Conservation (phyloP, 1,140 invertebrate species). For the Tetramorium alpestre region DNA sequence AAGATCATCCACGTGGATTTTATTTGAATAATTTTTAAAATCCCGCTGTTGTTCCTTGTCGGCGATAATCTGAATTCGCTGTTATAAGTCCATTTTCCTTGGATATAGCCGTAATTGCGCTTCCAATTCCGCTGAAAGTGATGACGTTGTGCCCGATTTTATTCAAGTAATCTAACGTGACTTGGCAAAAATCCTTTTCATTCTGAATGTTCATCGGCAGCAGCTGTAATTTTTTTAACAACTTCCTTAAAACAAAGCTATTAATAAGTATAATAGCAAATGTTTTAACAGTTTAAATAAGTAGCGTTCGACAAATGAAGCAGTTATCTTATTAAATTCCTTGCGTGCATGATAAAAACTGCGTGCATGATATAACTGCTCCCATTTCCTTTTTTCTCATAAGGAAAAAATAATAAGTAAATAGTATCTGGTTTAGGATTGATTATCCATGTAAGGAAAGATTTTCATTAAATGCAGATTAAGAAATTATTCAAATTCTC, state of each 20-base stretch:
- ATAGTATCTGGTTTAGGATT: not conserved
- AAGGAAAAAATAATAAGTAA: not conserved
- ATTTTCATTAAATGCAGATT: not conserved
- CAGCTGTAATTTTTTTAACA: conserved; percentile 86
- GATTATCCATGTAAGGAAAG: not conserved
- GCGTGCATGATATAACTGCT: not conserved
- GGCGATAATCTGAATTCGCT: conserved; percentile 87
- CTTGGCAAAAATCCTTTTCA: conserved; percentile 87
- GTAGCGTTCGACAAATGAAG: not conserved
- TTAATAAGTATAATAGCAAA: not conserved
- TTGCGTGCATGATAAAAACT: not conserved
- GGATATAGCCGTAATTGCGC: conserved; percentile 86
- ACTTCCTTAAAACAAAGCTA: not conserved
- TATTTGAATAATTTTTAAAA: conserved; percentile 22
- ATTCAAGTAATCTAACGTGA: conserved; percentile 83
- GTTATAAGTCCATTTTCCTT: conserved; percentile 80
- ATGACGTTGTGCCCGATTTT: conserved; percentile 85
- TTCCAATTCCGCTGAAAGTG: conserved; percentile 84
- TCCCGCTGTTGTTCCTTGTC: conserved; percentile 84
- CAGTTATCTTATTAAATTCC: not conserved
- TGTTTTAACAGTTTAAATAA: too few species aligned
- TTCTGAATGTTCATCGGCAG: conserved; percentile 89
- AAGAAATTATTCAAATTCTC: not conserved
- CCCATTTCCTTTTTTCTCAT: too few species aligned
- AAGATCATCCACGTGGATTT: not conserved